Evolutionary conservation across 2,888 invertebrate genomes (phyloP).

Genomic region (Lottia gigantea): DNA sequence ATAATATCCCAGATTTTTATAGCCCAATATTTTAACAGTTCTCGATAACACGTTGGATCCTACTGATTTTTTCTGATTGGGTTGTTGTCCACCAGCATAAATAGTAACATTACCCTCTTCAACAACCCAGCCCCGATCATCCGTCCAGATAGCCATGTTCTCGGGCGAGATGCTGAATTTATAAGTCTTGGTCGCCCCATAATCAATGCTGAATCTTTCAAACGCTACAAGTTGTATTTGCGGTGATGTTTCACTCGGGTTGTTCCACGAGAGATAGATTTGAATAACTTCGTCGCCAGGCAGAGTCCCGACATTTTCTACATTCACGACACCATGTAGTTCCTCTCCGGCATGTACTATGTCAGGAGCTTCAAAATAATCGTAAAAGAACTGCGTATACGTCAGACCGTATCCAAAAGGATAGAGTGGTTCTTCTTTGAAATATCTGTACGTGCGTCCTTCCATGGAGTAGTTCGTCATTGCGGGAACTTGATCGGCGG

Average conservation of each 20-base stretch:
- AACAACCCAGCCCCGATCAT: constrained; percentile 38
- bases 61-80: background rate
- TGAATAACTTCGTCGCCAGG: constrained; percentile 56
- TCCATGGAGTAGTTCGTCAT: constrained; percentile 48
- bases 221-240: constrained; percentile 50
- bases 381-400: constrained; percentile 42
- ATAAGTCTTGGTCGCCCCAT: constrained; percentile 26
- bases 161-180: constrained; percentile 37
- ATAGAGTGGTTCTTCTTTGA: constrained; percentile 46
- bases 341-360: constrained; percentile 41
- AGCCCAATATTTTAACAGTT: background rate
- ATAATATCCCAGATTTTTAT: background rate
- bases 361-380: constrained; percentile 28
- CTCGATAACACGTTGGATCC: background rate
- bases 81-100: background rate
- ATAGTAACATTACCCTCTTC: constrained; percentile 34
- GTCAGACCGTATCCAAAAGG: constrained; percentile 57
- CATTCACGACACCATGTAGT: constrained; percentile 41
- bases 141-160: constrained; percentile 51
- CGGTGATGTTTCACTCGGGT: constrained; percentile 43
- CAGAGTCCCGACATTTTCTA: constrained; percentile 46
- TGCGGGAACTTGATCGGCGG: constrained; percentile 37
- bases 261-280: constrained; percentile 56
- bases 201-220: constrained; percentile 33
- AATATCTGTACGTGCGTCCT: constrained; percentile 57